Conservation (phyloP, 1,140 invertebrate species). For the Drosophila nebulosa region DNA sequence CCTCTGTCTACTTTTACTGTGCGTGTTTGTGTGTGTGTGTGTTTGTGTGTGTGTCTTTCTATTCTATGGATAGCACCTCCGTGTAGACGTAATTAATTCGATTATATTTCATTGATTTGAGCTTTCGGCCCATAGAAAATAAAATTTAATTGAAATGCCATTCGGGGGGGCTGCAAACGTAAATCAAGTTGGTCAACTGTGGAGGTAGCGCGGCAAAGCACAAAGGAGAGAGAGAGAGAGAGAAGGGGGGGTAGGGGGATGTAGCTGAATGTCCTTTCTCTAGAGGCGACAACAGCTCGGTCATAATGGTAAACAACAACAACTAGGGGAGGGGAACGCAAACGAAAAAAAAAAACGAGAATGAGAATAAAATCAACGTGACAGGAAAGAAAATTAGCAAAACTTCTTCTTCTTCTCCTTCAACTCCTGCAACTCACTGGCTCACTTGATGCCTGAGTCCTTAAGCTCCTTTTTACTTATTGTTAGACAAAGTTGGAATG, state of each 20-base stretch:
- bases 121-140: slow-evolving; percentile 60
- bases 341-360: not conserved
- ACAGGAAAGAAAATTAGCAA: slow-evolving; percentile 79
- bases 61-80: slow-evolving; percentile 8
- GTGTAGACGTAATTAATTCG: slow-evolving; percentile 75
- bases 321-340: not conserved
- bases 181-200: slow-evolving; percentile 62
- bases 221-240: too few species aligned
- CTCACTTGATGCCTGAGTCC: slow-evolving; percentile 33
- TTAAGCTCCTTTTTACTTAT: slow-evolving; percentile 68
- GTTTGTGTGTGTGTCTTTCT: slow-evolving; percentile 18
- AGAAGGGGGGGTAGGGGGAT: too few species aligned
- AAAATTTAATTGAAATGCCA: slow-evolving; percentile 80
- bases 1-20: not conserved
- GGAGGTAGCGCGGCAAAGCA: too few species aligned
- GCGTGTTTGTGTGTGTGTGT: not conserved
- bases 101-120: slow-evolving; percentile 80
- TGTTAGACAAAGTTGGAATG: not conserved
- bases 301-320: slow-evolving; percentile 73
- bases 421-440: not conserved
- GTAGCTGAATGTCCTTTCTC: slow-evolving; percentile 8
- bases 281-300: slow-evolving; percentile 64
- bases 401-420: slow-evolving; percentile 49
- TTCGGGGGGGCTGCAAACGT: slow-evolving; percentile 52
- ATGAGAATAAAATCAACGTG: slow-evolving; percentile 65